phyloP scores from a whole-genome alignment of 2,797 vertebrate species.

The Kryptolebias ocellatus region DNA sequence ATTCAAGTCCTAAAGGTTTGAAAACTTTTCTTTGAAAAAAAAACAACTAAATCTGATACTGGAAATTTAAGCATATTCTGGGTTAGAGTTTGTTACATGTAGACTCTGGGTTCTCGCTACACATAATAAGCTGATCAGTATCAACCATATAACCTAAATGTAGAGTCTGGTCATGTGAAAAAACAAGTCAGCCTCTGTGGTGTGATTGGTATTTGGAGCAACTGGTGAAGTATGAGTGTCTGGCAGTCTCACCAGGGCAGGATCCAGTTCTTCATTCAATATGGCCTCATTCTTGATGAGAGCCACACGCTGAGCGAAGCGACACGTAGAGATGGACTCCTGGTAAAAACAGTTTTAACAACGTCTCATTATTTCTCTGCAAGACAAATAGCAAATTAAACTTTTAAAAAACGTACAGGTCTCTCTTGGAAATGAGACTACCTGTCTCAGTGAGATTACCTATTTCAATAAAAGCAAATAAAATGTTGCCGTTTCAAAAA shows the following conservation, averaged over 20 bases:
- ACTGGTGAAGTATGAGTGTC: slow-evolving; percentile 14
- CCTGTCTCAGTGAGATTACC: no score
- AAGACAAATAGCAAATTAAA: neutral
- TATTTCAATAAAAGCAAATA: no score
- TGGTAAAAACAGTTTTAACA: slow-evolving; percentile 52
- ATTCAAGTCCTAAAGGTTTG: slow-evolving; percentile 21
- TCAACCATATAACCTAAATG: slow-evolving; percentile 39
- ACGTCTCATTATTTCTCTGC: neutral
- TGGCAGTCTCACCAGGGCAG: slow-evolving; percentile 85
- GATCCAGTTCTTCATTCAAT: slow-evolving; percentile 95
- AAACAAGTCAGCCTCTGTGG: slow-evolving; percentile 41
- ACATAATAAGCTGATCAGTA: slow-evolving; percentile 43
- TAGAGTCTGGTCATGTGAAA: slow-evolving; percentile 42
- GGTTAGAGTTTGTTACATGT: slow-evolving; percentile 43
- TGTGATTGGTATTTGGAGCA: slow-evolving; percentile 36
- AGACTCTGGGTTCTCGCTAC: neutral
- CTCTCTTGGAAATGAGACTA: no score
- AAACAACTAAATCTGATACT: slow-evolving; percentile 25
- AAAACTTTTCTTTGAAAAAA: slow-evolving; percentile 51
- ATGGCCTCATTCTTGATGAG: slow-evolving; percentile 95
- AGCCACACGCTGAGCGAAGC: slow-evolving; percentile 95
- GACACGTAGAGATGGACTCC: slow-evolving; percentile 97
- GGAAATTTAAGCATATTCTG: slow-evolving; percentile 36
- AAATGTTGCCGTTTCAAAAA: neutral
- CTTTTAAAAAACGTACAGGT: no score